Evolutionary conservation across 2,888 invertebrate genomes (phyloP), one percentile per base, ranked within the genome.

Genomic region (Lapara coniferarum): DNA sequence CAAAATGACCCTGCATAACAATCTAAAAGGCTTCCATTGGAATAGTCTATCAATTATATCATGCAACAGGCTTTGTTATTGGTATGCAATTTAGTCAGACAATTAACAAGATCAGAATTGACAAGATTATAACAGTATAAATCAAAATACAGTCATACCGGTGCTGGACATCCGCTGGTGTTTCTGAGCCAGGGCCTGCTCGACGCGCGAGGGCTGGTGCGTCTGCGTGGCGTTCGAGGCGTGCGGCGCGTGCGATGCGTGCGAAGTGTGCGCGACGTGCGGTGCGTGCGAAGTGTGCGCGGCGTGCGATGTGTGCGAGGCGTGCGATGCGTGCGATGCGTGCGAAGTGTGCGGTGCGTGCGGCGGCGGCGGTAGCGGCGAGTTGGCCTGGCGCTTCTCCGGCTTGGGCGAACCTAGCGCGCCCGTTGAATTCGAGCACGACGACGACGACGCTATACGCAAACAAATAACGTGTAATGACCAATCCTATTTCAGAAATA

Each of bases 361-460:
- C 1, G 87, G 83, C 1, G 97, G 97, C 4, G 97, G 97, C 7
- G 98, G 98, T 46, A 98, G 88, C 0, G 98, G 98, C 0, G 97
- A 98, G 87, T 98, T 98, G 0, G 98, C 98, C 86, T 97, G 97
- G 2, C 98, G 95, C 89, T 98, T 97, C 88, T 98, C 98, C 0
- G 97, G 97, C 85, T 98, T 98, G 0, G 97, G 98, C 0, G 98
- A 98, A 14, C 97, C 96, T n/a, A 97, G 90, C 79, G 96, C 97
- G 49, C 96, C 95, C 75, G 96, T 95, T 7, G 96, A 96, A 74
- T 96, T 96, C 16, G 95, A 95, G 74, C 95, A 96, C 0, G 97
- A 97, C 6, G 97, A 97, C 13, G 97, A 96, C 2, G 96, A 96
- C 89, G 89, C 93, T 92, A 77, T 1, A 63, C 59, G 19, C 1